Evolutionary conservation across 2,797 vertebrate species (phyloP).

Genomic region (Masticophis lateralis): DNA sequence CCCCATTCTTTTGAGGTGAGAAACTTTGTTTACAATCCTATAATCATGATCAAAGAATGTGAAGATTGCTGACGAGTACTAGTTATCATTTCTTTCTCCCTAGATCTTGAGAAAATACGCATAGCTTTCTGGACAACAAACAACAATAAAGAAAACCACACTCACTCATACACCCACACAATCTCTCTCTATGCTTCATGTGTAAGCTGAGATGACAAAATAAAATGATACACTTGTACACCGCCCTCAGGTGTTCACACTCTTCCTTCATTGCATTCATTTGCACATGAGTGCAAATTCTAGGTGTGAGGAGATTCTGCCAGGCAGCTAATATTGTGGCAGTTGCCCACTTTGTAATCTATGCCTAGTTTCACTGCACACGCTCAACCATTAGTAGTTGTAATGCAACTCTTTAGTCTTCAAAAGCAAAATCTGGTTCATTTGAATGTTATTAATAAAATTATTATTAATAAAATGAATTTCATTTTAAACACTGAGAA

Average conservation of each 20-base stretch:
- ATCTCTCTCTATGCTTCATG: not conserved
- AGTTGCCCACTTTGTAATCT: not conserved
- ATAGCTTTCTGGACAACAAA: not conserved
- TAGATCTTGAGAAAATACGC: not conserved
- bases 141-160: not conserved
- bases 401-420: not conserved
- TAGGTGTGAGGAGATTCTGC: not conserved
- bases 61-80: not conserved
- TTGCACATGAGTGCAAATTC: not conserved
- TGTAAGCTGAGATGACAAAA: not conserved
- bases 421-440: not conserved
- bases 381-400: not conserved
- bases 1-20: not conserved
- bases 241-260: not conserved
- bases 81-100: not conserved
- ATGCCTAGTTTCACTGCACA: too few relatives aligned
- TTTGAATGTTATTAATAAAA: not conserved
- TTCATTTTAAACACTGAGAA: not conserved
- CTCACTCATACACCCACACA: not conserved
- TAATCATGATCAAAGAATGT: not conserved
- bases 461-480: too few relatives aligned
- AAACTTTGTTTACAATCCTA: not conserved
- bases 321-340: not conserved
- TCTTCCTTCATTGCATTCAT: too few relatives aligned
- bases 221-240: not conserved